Evolutionary conservation across 2,113 vertebrate species (phyloP).

Genomic region (Hassar affinis): DNA sequence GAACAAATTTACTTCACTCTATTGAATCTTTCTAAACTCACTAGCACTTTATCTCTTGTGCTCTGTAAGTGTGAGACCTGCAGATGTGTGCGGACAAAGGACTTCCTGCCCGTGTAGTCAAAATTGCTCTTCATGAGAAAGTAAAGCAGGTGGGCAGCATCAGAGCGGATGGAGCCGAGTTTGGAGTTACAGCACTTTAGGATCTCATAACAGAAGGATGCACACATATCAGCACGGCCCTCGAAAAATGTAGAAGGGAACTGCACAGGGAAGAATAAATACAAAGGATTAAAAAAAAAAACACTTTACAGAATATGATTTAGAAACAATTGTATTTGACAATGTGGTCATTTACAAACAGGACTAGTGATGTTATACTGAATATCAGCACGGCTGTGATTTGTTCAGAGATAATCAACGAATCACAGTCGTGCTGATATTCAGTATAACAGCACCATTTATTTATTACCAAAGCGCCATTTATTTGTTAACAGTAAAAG

Average conservation of each 20-base stretch:
- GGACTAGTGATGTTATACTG: too few species aligned
- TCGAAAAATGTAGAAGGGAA: conserved; percentile 96
- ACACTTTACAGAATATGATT: neutral
- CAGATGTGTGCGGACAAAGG: conserved; percentile 93
- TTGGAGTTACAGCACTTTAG: conserved; percentile 98
- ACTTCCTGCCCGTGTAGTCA: conserved; percentile 95
- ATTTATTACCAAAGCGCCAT: too few species aligned
- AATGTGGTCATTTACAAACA: neutral
- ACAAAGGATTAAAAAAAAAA: neutral
- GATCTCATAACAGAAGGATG: conserved; percentile 94
- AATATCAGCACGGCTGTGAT: neutral
- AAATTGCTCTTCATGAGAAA: conserved; percentile 99
- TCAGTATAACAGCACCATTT: too few species aligned
- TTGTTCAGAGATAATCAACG: too few species aligned
- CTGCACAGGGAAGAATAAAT: conserved; percentile 62
- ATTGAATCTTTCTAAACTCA: neutral
- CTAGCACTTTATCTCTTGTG: neutral
- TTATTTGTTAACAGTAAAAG: too few species aligned
- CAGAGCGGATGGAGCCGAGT: conserved; percentile 90
- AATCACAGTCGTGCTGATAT: too few species aligned
- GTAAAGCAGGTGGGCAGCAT: conserved; percentile 94
- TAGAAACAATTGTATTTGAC: neutral
- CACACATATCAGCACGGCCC: conserved; percentile 96
- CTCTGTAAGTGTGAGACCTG: conserved; percentile 74
- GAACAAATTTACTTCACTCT: neutral